These are phyloP conservation scores for Scaptomyza pallida DNA, from an alignment of 1,140 invertebrate species.

Conservation along the genomic window DNA sequence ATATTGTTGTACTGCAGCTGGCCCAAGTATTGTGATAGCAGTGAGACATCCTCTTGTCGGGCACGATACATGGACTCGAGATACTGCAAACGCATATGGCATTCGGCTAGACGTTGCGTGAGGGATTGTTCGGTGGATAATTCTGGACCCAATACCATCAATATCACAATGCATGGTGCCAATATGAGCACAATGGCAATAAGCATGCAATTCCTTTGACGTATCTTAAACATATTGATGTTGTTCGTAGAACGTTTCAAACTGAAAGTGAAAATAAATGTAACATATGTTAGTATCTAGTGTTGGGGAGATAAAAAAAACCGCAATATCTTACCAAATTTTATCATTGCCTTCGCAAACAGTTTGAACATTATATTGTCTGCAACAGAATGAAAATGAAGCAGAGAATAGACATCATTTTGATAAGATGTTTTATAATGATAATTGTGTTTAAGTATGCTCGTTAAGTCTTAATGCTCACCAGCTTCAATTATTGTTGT, in stretches of 20 bases:
- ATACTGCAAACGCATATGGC: constrained; percentile 89
- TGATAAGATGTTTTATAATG: too few species aligned
- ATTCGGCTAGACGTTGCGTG: constrained; percentile 88
- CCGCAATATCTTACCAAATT: constrained; percentile 7
- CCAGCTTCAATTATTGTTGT: constrained; percentile 21
- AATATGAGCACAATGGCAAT: constrained; percentile 85
- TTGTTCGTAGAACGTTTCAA: constrained; percentile 3
- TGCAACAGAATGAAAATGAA: too few species aligned
- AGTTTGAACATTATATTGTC: neutral
- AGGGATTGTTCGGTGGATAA: constrained; percentile 88
- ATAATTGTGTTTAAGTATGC: neutral
- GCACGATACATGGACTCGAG: constrained; percentile 89
- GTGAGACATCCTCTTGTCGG: constrained; percentile 88
- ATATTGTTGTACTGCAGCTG: constrained; percentile 52
- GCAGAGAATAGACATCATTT: too few species aligned
- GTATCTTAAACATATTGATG: constrained; percentile 72
- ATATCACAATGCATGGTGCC: constrained; percentile 85
- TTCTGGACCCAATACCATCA: constrained; percentile 84
- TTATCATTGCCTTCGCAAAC: neutral
- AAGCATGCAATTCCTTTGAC: constrained; percentile 85
- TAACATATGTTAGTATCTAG: neutral
- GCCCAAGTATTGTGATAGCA: constrained; percentile 87
- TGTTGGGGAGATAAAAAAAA: neutral
- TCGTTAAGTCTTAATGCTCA: neutral
- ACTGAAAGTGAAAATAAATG: constrained; percentile 2